Evolutionary conservation across 2,888 invertebrate genomes (phyloP).

Genomic region (Caenorhabditis parvicauda): DNA sequence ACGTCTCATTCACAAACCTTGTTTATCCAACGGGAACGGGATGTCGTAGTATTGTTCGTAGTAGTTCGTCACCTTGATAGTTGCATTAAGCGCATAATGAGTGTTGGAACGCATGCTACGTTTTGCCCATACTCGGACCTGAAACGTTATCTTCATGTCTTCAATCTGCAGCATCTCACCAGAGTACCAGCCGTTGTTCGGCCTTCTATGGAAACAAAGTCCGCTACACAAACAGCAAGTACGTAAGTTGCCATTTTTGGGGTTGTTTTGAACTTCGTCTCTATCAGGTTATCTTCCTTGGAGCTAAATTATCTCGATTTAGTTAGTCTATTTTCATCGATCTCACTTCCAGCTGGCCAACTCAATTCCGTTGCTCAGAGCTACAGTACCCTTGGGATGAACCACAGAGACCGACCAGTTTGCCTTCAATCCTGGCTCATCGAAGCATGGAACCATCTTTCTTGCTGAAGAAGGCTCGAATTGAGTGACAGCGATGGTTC

Average conservation of each 20-base stretch:
- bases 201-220: slow-evolving; percentile 73
- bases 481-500: slow-evolving; percentile 47
- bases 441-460: slow-evolving; percentile 54
- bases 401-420: slow-evolving; percentile 14
- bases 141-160: slow-evolving; percentile 8
- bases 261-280: slow-evolving; percentile 69
- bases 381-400: slow-evolving; percentile 16
- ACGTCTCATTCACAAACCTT: slow-evolving; percentile 71
- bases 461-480: slow-evolving; percentile 53
- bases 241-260: slow-evolving; percentile 81
- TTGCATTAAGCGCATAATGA: slow-evolving; percentile 69
- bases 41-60: slow-evolving; percentile 80
- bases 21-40: slow-evolving; percentile 82
- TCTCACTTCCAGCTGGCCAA: background rate
- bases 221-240: slow-evolving; percentile 82
- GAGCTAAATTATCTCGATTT: background rate
- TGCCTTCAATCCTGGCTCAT: slow-evolving; percentile 40
- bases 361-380: slow-evolving; percentile 21
- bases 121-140: slow-evolving; percentile 67
- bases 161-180: slow-evolving; percentile 67
- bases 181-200: slow-evolving; percentile 71
- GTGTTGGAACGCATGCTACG: slow-evolving; percentile 74
- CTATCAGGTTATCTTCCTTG: slow-evolving; percentile 68
- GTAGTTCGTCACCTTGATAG: slow-evolving; percentile 65
- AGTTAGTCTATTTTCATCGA: background rate